These are phyloP conservation scores for Drosophila nr. perissopoda DNA, from an alignment of 2,888 invertebrate genomes.

Conservation along the genomic window DNA sequence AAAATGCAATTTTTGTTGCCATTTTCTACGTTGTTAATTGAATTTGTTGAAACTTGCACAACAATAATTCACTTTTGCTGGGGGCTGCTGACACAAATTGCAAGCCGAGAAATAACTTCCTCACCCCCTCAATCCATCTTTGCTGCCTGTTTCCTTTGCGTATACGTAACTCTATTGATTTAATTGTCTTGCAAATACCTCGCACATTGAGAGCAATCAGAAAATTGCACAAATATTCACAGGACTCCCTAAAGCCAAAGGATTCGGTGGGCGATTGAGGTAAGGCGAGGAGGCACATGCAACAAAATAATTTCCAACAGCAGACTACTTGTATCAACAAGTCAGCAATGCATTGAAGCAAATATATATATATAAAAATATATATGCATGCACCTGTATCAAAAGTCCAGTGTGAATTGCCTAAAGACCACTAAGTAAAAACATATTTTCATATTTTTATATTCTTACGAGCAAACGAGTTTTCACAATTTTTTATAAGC, in stretches of 20 bases:
- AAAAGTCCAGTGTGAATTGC: not conserved
- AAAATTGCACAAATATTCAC: constrained; percentile 27
- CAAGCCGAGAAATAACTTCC: constrained; percentile 8
- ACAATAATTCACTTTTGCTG: constrained; percentile 58
- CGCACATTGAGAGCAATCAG: constrained; percentile 31
- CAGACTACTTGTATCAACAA: constrained; percentile 1
- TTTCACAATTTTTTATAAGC: not conserved
- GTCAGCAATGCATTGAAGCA: constrained; percentile 1
- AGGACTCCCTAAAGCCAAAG: not conserved
- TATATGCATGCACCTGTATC: not conserved
- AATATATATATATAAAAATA: not conserved
- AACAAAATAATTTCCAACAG: constrained; percentile 8
- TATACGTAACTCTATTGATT: constrained; percentile 67
- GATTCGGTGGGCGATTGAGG: too few species aligned
- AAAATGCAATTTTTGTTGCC: constrained; percentile 66
- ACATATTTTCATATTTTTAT: not conserved
- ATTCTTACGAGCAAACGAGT: not conserved
- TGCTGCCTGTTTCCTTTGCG: constrained; percentile 44
- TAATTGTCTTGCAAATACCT: constrained; percentile 44
- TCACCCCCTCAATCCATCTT: not conserved
- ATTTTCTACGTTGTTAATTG: constrained; percentile 58
- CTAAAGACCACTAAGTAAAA: not conserved
- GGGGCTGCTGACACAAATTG: constrained; percentile 47
- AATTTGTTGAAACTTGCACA: constrained; percentile 60
- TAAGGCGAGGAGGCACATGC: not conserved